phyloP scores from a whole-genome alignment of 2,888 invertebrate genomes.

The Herminia tarsipennalis region DNA sequence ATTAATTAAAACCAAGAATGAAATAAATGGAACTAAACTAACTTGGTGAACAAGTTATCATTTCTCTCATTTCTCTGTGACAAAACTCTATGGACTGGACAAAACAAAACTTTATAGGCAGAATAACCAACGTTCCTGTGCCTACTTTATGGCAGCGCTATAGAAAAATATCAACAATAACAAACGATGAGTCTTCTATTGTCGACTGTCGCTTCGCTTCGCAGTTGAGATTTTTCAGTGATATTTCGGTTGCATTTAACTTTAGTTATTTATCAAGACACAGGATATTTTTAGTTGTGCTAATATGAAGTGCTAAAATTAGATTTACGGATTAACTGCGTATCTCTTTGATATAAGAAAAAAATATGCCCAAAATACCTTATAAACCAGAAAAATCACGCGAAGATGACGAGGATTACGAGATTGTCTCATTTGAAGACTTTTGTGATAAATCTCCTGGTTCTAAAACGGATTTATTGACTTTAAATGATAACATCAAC shows the following conservation, averaged over 20 bases:
- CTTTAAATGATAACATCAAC: slow-evolving; percentile 82
- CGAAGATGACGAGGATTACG: slow-evolving; percentile 78
- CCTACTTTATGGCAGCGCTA: neutral
- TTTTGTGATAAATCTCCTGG: slow-evolving; percentile 85
- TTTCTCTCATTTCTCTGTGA: too few relatives aligned
- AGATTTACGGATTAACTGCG: slow-evolving; percentile 33
- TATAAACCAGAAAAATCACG: slow-evolving; percentile 73
- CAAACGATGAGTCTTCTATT: too few relatives aligned
- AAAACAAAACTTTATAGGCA: too few relatives aligned
- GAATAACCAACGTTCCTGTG: slow-evolving; percentile 4
- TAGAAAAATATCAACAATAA: slow-evolving; percentile 38
- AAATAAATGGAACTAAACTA: slow-evolving; percentile 8
- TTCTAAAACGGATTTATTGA: slow-evolving; percentile 82
- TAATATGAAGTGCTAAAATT: slow-evolving; percentile 35
- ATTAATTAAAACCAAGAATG: too few relatives aligned
- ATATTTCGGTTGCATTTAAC: neutral
- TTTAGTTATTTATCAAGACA: neutral
- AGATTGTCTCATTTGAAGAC: slow-evolving; percentile 86
- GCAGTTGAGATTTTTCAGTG: neutral
- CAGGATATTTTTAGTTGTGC: neutral
- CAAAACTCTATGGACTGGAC: too few relatives aligned
- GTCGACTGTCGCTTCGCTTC: too few relatives aligned
- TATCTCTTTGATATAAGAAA: slow-evolving; percentile 14
- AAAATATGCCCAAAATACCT: slow-evolving; percentile 79
- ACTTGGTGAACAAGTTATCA: too few relatives aligned